These are phyloP conservation scores for Ladona fulva DNA, from an alignment of 1,140 invertebrate species.

Conservation along the genomic window DNA sequence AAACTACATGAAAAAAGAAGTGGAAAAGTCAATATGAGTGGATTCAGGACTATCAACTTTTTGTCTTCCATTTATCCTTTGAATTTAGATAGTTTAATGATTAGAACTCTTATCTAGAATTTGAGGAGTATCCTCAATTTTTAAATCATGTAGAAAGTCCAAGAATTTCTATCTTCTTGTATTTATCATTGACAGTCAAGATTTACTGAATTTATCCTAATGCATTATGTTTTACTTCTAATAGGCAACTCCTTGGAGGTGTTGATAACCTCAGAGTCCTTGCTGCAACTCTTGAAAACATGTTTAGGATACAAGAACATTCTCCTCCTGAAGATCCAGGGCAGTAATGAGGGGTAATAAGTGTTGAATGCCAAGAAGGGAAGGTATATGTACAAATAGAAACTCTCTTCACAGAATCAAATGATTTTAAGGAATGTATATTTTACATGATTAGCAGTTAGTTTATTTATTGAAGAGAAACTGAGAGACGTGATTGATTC, in stretches of 20 bases:
- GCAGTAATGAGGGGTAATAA: slow-evolving; percentile 41
- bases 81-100: too few relatives aligned
- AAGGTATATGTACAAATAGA: neutral
- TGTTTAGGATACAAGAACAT: slow-evolving; percentile 45
- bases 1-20: too few relatives aligned
- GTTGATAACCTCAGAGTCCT: slow-evolving; percentile 55
- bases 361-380: slow-evolving; percentile 40
- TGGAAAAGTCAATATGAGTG: too few relatives aligned
- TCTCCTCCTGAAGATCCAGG: slow-evolving; percentile 42
- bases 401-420: neutral
- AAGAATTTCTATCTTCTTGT: too few relatives aligned
- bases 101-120: too few relatives aligned
- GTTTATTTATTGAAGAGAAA: neutral
- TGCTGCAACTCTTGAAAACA: slow-evolving; percentile 46
- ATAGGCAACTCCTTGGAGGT: slow-evolving; percentile 52
- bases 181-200: too few relatives aligned
- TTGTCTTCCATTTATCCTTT: too few relatives aligned
- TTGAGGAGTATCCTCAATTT: too few relatives aligned
- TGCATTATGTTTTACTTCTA: slow-evolving; percentile 21
- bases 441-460: too few relatives aligned
- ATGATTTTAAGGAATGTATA: neutral
- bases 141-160: too few relatives aligned
- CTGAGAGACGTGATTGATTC: neutral
- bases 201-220: neutral
- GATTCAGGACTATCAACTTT: too few relatives aligned